phyloP scores from a whole-genome alignment of 2,113 vertebrate genomes.

The Gambusia affinis region DNA sequence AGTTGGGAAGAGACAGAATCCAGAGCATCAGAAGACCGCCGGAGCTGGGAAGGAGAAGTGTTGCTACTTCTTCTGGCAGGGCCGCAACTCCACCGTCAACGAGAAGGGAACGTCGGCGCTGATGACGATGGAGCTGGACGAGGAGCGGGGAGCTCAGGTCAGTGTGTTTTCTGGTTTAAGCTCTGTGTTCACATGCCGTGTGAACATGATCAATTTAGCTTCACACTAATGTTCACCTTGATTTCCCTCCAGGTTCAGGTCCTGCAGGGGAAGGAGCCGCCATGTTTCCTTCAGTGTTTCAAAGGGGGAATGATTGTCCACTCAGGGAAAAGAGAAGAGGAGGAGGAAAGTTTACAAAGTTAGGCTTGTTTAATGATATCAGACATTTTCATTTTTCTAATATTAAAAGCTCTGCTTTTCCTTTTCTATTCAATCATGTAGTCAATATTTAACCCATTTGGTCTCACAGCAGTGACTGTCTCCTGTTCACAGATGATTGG shows the following conservation, averaged over 20 bases:
- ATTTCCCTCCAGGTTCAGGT: conserved; percentile 87
- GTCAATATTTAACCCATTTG: no score
- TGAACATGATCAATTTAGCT: not conserved
- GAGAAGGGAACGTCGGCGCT: conserved; percentile 96
- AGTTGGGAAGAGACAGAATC: conserved; percentile 82
- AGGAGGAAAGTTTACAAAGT: conserved; percentile 96
- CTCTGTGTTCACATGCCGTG: not conserved
- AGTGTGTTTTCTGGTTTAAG: not conserved
- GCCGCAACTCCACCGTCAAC: conserved; percentile 90
- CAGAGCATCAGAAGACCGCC: conserved; percentile 82
- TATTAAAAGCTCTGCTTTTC: not conserved
- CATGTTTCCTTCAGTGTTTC: conserved; percentile 97
- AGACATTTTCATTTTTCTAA: not conserved
- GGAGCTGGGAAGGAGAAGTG: conserved; percentile 91
- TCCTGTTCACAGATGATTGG: conserved; percentile 87
- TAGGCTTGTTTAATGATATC: conserved; percentile 43
- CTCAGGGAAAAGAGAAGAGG: conserved; percentile 93
- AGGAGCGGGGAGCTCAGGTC: conserved; percentile 95
- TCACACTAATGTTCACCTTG: not conserved
- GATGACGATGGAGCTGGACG: conserved; percentile 97
- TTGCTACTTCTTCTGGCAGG: conserved; percentile 99
- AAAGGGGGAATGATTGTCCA: conserved; percentile 97
- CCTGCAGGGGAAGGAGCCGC: conserved; percentile 95
- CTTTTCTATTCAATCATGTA: not conserved
- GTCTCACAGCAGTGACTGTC: not conserved